These are phyloP conservation scores for Neosalanx taihuensis DNA, from an alignment of 2,797 vertebrate genomes.

Conservation along the genomic window DNA sequence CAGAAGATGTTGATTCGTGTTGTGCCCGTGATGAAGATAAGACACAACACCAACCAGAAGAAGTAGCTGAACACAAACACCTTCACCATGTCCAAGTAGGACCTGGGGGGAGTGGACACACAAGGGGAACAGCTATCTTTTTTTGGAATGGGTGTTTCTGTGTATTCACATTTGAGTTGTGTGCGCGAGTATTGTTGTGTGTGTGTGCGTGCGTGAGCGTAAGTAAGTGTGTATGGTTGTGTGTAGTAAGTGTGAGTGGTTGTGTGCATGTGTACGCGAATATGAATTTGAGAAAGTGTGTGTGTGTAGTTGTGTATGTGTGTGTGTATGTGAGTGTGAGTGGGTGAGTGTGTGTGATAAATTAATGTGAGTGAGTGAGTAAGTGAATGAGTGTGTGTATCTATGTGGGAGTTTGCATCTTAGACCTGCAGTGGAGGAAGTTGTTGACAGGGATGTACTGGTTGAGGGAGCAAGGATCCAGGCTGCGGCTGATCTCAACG, in stretches of 20 bases:
- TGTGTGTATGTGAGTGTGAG: no score
- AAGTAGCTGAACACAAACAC: slow-evolving; percentile 76
- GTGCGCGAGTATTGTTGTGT: no score
- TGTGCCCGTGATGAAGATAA: slow-evolving; percentile 80
- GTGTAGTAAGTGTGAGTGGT: no score
- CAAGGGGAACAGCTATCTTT: no score
- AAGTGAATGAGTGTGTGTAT: background rate
- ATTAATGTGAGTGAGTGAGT: background rate
- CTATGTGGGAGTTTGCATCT: background rate
- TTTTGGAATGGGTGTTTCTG: no score
- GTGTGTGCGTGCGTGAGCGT: no score
- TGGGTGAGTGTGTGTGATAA: no score
- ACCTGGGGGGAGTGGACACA: slow-evolving; percentile 49
- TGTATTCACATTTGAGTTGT: no score
- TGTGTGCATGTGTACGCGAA: no score
- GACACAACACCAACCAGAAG: slow-evolving; percentile 81
- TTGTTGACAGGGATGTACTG: slow-evolving; percentile 70
- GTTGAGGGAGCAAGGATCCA: slow-evolving; percentile 66
- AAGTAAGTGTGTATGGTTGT: no score
- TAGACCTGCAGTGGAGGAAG: slow-evolving; percentile 71
- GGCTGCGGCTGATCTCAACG: slow-evolving; percentile 69
- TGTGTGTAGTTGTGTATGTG: no score
- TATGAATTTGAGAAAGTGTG: no score
- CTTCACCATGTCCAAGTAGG: slow-evolving; percentile 77
- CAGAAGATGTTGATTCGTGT: slow-evolving; percentile 75